Evolutionary conservation across 2,113 vertebrate species (phyloP), one percentile per base, ranked within the genome.

Genomic region (Thalassarche chlororhynchos): DNA sequence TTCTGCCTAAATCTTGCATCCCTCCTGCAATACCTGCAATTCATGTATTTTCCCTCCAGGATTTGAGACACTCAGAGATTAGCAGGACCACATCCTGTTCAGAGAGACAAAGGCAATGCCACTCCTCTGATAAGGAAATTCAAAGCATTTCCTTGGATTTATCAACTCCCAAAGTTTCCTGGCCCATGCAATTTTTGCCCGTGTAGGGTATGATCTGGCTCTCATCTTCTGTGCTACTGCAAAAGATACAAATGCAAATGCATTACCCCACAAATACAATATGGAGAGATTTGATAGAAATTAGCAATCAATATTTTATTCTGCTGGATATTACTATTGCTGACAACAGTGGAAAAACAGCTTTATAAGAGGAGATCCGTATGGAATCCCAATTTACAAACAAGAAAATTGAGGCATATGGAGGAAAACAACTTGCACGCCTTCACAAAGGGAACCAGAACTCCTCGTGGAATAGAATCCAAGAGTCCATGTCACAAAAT

Each of bases 101-200:
- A 13, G 44, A 46, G 29, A 64, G 25, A 92, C 65, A 96, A 72
- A 82, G 69, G 72, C 92, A 72, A 46, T 7, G 57, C 57, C 89
- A 51, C 91, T 95, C 95, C 92, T 94, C 81, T 38, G 70, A 87
- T 94, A 91, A 89, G 89, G 86, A 89, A 84, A 79, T 54, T 20
- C 34, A 62, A 72, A 84, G 62, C 46, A 46, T 95, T 96, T 95
- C 89, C 93, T 94, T 66, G 77, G 78, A 51, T 85, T 96, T 94
- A 79, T 93, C 91, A 83, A 16, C 70, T 85, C 92, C 31, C 71
- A 17, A 26, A 6, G 52, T 72, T 95, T 93, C 91, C 89, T 51
- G 77, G 61, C 62, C 87, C 23, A 5, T 19, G 44, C 16, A 69
- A 21, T 7, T 96, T 76, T 34, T 90, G 61, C 21, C 74, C 2